Conservation (phyloP, 2,888 invertebrate species). For the Danaus chrysippus region DNA sequence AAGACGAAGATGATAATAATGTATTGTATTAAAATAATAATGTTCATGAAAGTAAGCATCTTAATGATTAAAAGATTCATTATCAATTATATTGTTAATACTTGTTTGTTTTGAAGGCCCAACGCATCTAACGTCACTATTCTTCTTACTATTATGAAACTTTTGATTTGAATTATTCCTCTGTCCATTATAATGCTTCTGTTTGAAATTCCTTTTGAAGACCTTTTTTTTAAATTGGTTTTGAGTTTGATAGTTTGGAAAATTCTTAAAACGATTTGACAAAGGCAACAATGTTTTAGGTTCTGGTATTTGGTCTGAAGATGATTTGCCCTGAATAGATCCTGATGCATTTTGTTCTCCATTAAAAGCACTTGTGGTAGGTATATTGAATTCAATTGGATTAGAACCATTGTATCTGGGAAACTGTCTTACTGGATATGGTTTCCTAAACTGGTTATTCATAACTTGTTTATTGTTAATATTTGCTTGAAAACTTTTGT, state of each 20-base stretch:
- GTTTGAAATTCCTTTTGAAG: neutral
- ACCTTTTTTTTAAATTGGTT: neutral
- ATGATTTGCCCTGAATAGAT: constrained; percentile 26
- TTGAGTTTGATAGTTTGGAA: neutral
- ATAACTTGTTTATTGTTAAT: constrained; percentile 40
- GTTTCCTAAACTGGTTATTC: constrained; percentile 40
- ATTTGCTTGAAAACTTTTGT: constrained; percentile 21
- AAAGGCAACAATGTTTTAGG: constrained; percentile 17
- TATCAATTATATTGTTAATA: neutral
- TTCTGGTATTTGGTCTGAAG: constrained; percentile 26
- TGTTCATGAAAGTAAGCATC: neutral
- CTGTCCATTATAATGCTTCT: neutral
- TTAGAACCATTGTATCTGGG: constrained; percentile 27
- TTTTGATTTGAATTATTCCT: constrained; percentile 12
- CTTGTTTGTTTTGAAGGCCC: constrained; percentile 8
- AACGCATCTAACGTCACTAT: constrained; percentile 10
- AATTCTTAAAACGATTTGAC: constrained; percentile 18
- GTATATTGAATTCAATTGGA: constrained; percentile 39
- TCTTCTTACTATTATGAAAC: neutral
- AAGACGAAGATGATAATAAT: no score
- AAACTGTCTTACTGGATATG: constrained; percentile 7
- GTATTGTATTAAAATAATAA: neutral
- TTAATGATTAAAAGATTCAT: neutral
- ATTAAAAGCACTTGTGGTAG: constrained; percentile 28
- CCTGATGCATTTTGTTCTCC: constrained; percentile 19